Percentiles rank a stretch among this genome's conserved stretches.
phyloP scores from a whole-genome alignment of 2,888 invertebrate species.

The Teleiodes luculella region DNA sequence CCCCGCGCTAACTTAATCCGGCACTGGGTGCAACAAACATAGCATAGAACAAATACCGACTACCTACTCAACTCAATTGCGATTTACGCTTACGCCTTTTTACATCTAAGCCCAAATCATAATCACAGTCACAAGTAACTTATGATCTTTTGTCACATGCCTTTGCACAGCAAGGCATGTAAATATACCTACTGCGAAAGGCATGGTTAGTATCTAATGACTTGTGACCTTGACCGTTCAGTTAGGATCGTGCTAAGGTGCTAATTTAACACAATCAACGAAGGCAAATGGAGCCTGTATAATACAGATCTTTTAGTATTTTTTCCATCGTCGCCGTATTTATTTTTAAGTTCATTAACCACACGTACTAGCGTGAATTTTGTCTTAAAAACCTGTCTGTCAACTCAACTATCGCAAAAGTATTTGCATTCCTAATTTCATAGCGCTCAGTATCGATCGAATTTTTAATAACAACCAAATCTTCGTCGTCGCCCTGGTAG shows the following conservation, averaged over 20 bases:
- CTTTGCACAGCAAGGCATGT: neutral
- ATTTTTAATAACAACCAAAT: no score
- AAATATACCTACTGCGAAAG: neutral
- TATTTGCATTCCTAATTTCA: neutral
- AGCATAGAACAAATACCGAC: slow-evolving; percentile 2
- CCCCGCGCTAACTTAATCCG: no score
- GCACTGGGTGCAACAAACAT: slow-evolving; percentile 3
- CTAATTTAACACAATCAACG: slow-evolving; percentile 5
- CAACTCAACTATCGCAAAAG: neutral
- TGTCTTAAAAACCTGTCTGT: neutral
- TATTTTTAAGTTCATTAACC: neutral
- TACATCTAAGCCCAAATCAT: neutral
- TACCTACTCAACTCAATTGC: neutral
- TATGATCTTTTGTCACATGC: slow-evolving; percentile 7
- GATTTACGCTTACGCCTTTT: neutral
- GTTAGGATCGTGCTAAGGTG: neutral
- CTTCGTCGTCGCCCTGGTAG: no score
- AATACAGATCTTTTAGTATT: neutral
- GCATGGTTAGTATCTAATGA: slow-evolving; percentile 7
- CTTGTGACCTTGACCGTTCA: neutral
- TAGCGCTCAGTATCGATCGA: neutral
- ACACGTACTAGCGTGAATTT: neutral
- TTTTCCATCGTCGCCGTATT: neutral
- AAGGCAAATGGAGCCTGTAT: neutral
- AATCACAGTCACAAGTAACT: neutral